Evolutionary conservation across 2,888 invertebrate species (phyloP).

Genomic region (Stenotaenia linearis): DNA sequence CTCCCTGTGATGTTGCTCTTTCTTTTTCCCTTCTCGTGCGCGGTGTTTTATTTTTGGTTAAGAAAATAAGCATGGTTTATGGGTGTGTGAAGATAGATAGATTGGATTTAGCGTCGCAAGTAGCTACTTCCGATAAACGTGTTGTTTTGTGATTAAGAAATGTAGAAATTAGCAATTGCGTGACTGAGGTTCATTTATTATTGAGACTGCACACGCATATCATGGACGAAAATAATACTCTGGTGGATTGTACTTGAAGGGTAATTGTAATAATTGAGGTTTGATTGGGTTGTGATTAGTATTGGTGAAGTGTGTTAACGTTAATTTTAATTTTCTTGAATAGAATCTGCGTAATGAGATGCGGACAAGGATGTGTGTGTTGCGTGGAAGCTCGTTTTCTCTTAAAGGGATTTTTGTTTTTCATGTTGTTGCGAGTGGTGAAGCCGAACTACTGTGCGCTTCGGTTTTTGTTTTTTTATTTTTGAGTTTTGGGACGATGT

Average conservation of each 20-base stretch:
- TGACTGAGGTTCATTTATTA: too few species aligned
- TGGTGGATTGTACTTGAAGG: too few species aligned
- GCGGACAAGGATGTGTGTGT: neutral
- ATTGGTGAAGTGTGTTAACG: neutral
- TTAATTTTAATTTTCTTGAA: neutral
- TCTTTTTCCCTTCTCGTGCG: neutral
- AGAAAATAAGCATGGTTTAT: slow-evolving; percentile 14
- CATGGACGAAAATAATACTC: too few species aligned
- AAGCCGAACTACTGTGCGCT: neutral
- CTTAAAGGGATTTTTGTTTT: slow-evolving; percentile 16
- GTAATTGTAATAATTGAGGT: neutral
- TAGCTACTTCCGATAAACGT: neutral
- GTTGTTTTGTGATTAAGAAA: too few species aligned
- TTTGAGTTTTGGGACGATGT: neutral
- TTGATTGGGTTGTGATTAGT: neutral
- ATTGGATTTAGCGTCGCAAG: neutral
- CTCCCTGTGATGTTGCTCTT: neutral
- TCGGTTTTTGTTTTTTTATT: neutral
- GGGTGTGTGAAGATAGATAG: neutral
- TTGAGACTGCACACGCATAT: too few species aligned
- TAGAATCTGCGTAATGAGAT: neutral
- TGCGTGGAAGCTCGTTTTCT: neutral
- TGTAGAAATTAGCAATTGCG: neutral
- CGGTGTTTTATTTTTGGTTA: slow-evolving; percentile 4
- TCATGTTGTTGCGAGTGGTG: neutral